A percentile compares a stretch with the other conserved stretches of the same genome.
Evolutionary conservation across 1,140 invertebrate species (phyloP).

Genomic region (Chironomus striatipennis): DNA sequence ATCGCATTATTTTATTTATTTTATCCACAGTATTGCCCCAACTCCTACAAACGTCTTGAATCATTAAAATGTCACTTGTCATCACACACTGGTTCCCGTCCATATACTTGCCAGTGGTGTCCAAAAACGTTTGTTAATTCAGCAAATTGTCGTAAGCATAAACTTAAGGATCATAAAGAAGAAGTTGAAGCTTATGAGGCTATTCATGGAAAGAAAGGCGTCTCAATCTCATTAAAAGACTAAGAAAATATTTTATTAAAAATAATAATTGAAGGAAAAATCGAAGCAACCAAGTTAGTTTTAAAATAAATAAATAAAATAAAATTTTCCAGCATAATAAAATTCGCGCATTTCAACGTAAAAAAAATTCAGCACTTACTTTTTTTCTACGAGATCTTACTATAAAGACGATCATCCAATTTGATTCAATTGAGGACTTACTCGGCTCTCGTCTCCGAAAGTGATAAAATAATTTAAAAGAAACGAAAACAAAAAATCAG

Average conservation of each 20-base stretch:
- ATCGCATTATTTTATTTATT: too few species aligned
- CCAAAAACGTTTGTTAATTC: conserved; percentile 30
- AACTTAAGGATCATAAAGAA: conserved; percentile 31
- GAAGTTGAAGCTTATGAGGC: conserved; percentile 28
- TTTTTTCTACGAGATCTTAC: too few species aligned
- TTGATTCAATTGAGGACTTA: too few species aligned
- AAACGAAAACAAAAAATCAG: neutral
- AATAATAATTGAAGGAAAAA: neutral
- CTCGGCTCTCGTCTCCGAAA: too few species aligned
- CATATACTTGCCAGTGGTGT: conserved; percentile 30
- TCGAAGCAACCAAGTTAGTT: neutral
- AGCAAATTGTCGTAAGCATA: conserved; percentile 30
- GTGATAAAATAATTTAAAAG: too few species aligned
- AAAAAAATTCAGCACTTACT: too few species aligned
- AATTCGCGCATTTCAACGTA: too few species aligned
- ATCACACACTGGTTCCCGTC: conserved; percentile 29
- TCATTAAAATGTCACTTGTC: conserved; percentile 30
- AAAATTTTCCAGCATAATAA: too few species aligned
- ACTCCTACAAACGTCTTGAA: neutral
- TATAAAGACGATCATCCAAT: too few species aligned
- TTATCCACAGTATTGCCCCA: neutral
- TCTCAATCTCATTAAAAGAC: neutral
- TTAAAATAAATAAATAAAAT: too few species aligned
- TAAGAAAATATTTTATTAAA: neutral
- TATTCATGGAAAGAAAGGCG: conserved; percentile 29